Conservation (phyloP, 2,888 invertebrate genomes). For the Stenichneumon culpator region DNA sequence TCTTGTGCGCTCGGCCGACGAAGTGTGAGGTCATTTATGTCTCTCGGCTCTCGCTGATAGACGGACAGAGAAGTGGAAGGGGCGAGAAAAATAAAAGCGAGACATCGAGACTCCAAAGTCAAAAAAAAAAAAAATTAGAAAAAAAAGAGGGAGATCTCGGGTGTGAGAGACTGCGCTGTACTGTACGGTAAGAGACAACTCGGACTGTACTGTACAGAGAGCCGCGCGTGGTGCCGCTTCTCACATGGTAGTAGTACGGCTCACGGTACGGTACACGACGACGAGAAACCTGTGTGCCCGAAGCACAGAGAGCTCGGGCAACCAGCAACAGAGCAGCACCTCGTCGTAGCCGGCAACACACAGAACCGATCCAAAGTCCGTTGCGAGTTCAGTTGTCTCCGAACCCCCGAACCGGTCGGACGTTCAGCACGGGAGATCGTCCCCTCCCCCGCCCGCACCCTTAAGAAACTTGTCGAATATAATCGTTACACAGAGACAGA, state of each 20-base stretch:
- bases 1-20: background rate
- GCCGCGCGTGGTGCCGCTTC: constrained; percentile 25
- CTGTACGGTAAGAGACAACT: constrained; percentile 11
- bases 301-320: constrained; percentile 49
- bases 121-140: background rate
- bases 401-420: constrained; percentile 83
- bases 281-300: constrained; percentile 34
- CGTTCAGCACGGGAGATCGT: constrained; percentile 72
- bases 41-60: constrained; percentile 6
- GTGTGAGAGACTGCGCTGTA: background rate
- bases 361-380: constrained; percentile 79
- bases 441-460: constrained; percentile 11
- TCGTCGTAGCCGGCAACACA: constrained; percentile 68
- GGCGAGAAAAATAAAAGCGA: background rate
- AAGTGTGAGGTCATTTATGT: background rate
- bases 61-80: background rate
- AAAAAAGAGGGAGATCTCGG: constrained; percentile 19
- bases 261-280: constrained; percentile 64
- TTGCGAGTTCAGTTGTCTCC: constrained; percentile 82
- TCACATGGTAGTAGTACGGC: constrained; percentile 39
- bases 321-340: constrained; percentile 63
- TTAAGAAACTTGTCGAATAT: constrained; percentile 1
- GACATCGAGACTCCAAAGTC: background rate
- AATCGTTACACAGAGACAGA: background rate
- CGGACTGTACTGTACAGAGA: constrained; percentile 37